phyloP scores from a whole-genome alignment of 1,140 invertebrate species.

The Littorina saxatilis region DNA sequence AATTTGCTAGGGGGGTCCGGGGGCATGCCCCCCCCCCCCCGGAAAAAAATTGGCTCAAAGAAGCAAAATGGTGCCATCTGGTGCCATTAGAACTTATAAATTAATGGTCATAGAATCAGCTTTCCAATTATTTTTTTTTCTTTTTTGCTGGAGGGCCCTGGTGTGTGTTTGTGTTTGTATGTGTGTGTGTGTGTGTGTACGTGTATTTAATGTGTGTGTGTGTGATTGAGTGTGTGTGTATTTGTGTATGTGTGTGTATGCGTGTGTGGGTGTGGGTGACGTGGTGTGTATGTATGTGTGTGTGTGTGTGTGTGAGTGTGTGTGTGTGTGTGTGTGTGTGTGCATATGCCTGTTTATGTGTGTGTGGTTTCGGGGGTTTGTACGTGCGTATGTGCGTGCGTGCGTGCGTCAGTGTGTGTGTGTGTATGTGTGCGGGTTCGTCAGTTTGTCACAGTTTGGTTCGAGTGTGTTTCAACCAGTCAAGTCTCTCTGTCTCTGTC shows the following conservation, averaged over 20 bases:
- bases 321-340: conserved; percentile 4
- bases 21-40: no score
- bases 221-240: neutral
- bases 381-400: neutral
- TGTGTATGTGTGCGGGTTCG: neutral
- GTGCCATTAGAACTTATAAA: no score
- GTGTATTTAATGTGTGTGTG: neutral
- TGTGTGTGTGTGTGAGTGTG: neutral
- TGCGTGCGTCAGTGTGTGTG: neutral
- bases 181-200: conserved; percentile 13
- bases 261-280: neutral
- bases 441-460: neutral
- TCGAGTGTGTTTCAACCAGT: no score
- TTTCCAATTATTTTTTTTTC: no score
- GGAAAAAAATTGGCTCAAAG: no score
- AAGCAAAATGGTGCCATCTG: no score
- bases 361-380: neutral
- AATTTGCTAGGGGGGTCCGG: no score
- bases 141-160: no score
- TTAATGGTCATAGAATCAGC: no score
- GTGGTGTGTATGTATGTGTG: neutral
- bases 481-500: no score
- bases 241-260: conserved; percentile 17
- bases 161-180: neutral
- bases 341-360: neutral